These are phyloP conservation scores for Augochlora pura DNA, from an alignment of 1,140 invertebrate genomes.

Conservation along the genomic window DNA sequence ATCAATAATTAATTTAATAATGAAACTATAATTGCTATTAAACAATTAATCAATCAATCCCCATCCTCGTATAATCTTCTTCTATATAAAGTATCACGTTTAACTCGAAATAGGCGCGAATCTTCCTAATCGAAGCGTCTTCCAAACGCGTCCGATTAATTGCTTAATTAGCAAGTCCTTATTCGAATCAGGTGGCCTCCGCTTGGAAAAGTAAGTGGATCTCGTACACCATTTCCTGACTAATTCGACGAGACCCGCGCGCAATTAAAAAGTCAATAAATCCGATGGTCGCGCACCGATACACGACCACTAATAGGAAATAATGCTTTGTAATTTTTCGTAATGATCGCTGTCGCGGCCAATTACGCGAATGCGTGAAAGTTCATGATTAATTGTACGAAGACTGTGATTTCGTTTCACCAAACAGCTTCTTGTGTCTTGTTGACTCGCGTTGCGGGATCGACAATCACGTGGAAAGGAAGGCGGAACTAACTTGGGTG, in stretches of 20 bases:
- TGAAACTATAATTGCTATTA: too few species aligned
- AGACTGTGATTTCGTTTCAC: constrained; percentile 18
- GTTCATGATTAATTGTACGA: constrained; percentile 26
- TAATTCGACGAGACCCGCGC: background rate
- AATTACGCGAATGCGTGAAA: constrained; percentile 24
- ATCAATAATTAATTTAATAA: too few species aligned
- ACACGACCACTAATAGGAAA: background rate
- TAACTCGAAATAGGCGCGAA: too few species aligned
- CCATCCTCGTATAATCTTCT: too few species aligned
- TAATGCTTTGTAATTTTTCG: background rate
- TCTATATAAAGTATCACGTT: too few species aligned
- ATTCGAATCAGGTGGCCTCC: too few species aligned
- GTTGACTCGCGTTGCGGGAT: constrained; percentile 1
- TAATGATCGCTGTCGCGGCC: background rate
- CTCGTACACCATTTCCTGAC: background rate
- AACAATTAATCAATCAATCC: too few species aligned
- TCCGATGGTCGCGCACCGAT: background rate
- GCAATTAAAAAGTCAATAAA: background rate
- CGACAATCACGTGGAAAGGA: constrained; percentile 20
- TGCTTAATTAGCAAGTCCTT: too few species aligned
- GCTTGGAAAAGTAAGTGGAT: background rate
- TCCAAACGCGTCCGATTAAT: too few species aligned
- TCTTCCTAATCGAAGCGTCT: too few species aligned
- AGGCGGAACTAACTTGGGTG: background rate
- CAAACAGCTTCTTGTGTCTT: background rate